Evolutionary conservation across 2,888 invertebrate species (phyloP).

Genomic region (Polietes domitor): DNA sequence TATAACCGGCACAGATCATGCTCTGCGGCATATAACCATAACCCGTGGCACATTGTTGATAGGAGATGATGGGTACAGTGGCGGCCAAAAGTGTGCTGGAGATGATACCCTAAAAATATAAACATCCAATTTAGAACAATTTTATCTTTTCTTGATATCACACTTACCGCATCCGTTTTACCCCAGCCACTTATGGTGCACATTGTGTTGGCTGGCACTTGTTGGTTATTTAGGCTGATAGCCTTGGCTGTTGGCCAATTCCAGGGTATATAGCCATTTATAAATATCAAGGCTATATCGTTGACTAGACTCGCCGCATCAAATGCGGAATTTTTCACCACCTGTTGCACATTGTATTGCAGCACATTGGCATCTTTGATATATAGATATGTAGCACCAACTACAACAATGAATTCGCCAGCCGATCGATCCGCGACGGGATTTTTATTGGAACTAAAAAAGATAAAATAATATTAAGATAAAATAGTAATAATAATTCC

Average conservation of each 20-base stretch:
- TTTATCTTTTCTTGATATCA: too few relatives aligned
- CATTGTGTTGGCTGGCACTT: constrained; percentile 23
- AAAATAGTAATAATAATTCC: too few relatives aligned
- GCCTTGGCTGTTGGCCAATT: constrained; percentile 61
- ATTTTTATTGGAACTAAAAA: constrained; percentile 44
- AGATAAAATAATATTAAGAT: neutral
- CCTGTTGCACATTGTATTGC: constrained; percentile 70
- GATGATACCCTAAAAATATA: constrained; percentile 43
- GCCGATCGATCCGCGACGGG: constrained; percentile 12
- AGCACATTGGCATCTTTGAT: constrained; percentile 53
- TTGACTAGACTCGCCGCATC: constrained; percentile 61
- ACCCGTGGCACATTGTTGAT: constrained; percentile 59
- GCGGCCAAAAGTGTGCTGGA: constrained; percentile 65
- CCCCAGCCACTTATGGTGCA: constrained; percentile 77
- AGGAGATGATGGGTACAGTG: constrained; percentile 66
- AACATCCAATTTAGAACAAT: neutral
- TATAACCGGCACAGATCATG: constrained; percentile 74
- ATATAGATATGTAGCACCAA: constrained; percentile 71
- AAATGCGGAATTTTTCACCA: constrained; percentile 70
- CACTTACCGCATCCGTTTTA: constrained; percentile 66
- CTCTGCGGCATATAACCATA: constrained; percentile 68
- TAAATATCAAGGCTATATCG: constrained; percentile 75
- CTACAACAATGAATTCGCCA: constrained; percentile 69
- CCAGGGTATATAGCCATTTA: constrained; percentile 72
- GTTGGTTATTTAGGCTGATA: constrained; percentile 64